Base-by-base conservation (phyloP, 2,113 vertebrate species). In the Micronisus gabar region DNA sequence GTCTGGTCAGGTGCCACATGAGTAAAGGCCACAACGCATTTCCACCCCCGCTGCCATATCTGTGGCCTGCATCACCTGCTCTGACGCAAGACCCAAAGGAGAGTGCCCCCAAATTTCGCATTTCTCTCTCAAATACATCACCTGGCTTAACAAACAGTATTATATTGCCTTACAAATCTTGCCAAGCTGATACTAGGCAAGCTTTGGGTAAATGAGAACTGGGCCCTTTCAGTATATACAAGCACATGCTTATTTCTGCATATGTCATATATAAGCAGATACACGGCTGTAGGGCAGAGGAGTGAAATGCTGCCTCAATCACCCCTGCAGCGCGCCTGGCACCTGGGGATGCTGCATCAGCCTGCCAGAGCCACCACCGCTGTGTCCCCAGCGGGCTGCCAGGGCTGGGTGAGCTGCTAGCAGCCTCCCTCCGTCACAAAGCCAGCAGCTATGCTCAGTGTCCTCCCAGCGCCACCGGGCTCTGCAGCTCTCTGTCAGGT, bases 1-100 rank as follows among this genome's bases (percentile, higher is more conserved):
- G 2, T 4, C 29, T 25, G 20, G 5, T 5, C 12, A 14, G 15
- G 20, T 19, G 25, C 41, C 41, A 50, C 1, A 0, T 1, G 0
- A 61, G 15, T 10, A 72, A 75, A 68, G 88, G 30, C 25, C 53
- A 34, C 22, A 22, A 27, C 15, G 15, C 30, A 10, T 43, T 83
- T 59, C 53, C 75, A 84, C 3, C 11, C 47, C 23, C 16, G 10
- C 7, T 3, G 52, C 1, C 13, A 0, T 16, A 38, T 34, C 75
- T 36, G 30, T 43, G 53, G 10, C 3, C 0, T 11, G 48, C 21
- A 36, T 79, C 50, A 63, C 73, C 52, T 38, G 50, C 56, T 66
- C n/a, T 52, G 70, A 47, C 13, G 34, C 22, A 12, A 61, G 38
- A 85, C 15, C 2, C 48, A 32, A 82, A 72, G 40, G 7, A 55